Base-by-base conservation (phyloP, 2,113 vertebrate genomes). In the Microcebus tavaratra region DNA sequence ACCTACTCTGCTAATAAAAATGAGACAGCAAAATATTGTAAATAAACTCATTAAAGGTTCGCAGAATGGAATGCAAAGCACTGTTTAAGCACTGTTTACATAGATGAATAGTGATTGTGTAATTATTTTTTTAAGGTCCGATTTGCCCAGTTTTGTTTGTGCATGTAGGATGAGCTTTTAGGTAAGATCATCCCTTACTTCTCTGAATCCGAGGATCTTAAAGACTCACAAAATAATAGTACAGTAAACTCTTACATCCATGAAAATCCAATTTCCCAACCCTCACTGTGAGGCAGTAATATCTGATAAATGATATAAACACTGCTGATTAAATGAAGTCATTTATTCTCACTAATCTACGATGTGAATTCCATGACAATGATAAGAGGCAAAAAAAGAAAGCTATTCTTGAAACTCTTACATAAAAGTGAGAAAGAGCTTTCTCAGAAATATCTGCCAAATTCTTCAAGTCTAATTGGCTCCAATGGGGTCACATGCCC, bases 21-120 rank as follows among this genome's bases (percentile, higher is more conserved):
- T 84, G 31, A 18, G 34, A 84, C 90, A 61, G 92, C 48, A 96
- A 95, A 92, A 45, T 21, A 83, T 25, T 73, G 8, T 63, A 80
- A 92, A 59, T 90, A 84, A 83, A 75, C 34, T 87, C 27, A 73
- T 72, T 73, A 65, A 65, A 39, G 72, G 27, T 91, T 82, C 67
- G 3, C 39, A 82, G 67, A 89, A 57, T 75, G 5, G 59, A 80
- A 36, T 63, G 27, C 42, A 17, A 86, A 92, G 45, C 8, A 81
- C 25, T 25, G 59, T 29, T 57, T 29, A 63, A 63, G 59, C 59
- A 27, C 36, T 78, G 42, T 89, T 91, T 94, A 50, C 11, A 83
- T 78, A 88, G 75, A 87, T 53, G 59, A 90, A 83, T 8, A 39
- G 34, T 63, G 12, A 84, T 0, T 75, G 5, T 57, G 2, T 34